A percentile compares a stretch with the other conserved stretches of the same genome.
These are phyloP conservation scores for Ifrita kowaldi DNA, from an alignment of 2,113 vertebrate genomes.

Conservation along the genomic window DNA sequence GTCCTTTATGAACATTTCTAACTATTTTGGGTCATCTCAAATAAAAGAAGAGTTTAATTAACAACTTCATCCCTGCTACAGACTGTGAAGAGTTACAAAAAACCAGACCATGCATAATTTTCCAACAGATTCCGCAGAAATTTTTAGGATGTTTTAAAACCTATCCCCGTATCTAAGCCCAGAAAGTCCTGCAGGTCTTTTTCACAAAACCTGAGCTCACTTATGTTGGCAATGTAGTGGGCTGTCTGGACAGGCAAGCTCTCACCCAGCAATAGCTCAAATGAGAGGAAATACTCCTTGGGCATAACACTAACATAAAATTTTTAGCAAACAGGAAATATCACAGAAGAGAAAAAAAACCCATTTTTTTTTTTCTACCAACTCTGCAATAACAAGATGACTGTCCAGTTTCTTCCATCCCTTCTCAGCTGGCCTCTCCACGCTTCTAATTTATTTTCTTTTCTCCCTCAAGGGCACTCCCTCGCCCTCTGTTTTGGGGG, in stretches of 20 bases:
- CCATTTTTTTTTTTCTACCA: background rate
- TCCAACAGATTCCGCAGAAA: background rate
- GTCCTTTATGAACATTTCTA: background rate
- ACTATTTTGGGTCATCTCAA: background rate
- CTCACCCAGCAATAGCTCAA: background rate
- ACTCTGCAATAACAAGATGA: background rate
- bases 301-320: background rate
- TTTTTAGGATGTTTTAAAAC: background rate
- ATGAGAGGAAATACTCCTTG: background rate
- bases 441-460: background rate
- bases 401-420: background rate
- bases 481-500: background rate
- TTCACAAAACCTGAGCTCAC: background rate
- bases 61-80: background rate
- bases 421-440: background rate
- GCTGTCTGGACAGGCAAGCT: background rate
- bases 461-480: background rate
- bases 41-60: background rate
- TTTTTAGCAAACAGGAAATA: background rate
- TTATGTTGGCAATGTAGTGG: background rate
- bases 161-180: background rate
- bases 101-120: background rate
- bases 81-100: background rate
- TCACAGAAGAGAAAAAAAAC: background rate
- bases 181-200: background rate